These are phyloP conservation scores for Pelecanus crispus DNA, from an alignment of 2,113 vertebrate genomes.

Conservation along the genomic window DNA sequence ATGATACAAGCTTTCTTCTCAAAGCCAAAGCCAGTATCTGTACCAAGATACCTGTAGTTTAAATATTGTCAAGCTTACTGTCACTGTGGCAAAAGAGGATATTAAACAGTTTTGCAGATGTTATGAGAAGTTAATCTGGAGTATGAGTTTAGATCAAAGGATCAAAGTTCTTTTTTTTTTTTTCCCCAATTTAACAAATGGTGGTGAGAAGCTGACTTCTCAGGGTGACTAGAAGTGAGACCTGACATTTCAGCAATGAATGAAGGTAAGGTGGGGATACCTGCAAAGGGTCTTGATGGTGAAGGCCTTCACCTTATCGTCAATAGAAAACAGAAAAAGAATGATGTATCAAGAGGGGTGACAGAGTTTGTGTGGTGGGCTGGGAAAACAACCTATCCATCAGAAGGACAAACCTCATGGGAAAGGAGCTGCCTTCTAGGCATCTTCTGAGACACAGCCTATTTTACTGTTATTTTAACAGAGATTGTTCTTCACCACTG, in stretches of 20 bases:
- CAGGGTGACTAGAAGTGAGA: not conserved
- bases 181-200: not conserved
- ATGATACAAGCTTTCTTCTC: not conserved
- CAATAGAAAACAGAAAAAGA: not conserved
- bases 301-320: not conserved
- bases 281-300: not conserved
- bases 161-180: not conserved
- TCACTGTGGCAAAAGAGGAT: not conserved
- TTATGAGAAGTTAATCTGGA: not conserved
- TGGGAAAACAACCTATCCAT: not conserved
- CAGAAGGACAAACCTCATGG: not conserved
- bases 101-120: not conserved
- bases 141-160: not conserved
- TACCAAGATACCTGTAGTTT: not conserved
- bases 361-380: not conserved
- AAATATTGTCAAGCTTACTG: not conserved
- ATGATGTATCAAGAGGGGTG: not conserved
- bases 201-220: not conserved
- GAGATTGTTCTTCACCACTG: not conserved
- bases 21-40: not conserved
- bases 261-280: not conserved
- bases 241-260: not conserved
- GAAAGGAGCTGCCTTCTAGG: not conserved
- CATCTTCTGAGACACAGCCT: not conserved
- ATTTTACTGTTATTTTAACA: not conserved